A percentile compares a stretch with the other conserved stretches of the same genome.
phyloP scores from a whole-genome alignment of 2,888 invertebrate genomes.

The Euphydryas editha region DNA sequence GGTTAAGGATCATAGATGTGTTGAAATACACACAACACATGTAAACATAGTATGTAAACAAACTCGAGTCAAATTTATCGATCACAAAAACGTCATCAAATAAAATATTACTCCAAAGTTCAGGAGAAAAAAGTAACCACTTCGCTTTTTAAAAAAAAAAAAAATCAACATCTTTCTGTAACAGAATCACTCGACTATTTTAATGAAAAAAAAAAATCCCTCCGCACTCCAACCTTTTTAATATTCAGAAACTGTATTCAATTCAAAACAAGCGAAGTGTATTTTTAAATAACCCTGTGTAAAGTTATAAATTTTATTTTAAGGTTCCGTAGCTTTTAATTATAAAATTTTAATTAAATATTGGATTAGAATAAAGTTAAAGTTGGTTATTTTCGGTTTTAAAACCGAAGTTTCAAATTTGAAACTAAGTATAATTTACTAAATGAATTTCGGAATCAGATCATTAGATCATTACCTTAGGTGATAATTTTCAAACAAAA shows the following conservation, averaged over 20 bases:
- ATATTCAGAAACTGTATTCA: conserved; percentile 44
- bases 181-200: conserved; percentile 33
- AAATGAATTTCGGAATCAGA: no score
- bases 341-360: not conserved
- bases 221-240: conserved; percentile 36
- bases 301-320: conserved; percentile 21
- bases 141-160: not conserved
- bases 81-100: not conserved
- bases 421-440: no score
- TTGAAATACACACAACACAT: not conserved
- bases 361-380: not conserved
- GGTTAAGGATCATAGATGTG: no score
- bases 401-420: no score
- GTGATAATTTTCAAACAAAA: no score
- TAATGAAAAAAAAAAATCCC: conserved; percentile 35
- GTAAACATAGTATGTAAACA: not conserved
- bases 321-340: conserved; percentile 23
- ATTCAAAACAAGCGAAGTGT: conserved; percentile 44
- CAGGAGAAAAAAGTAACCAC: not conserved
- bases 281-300: conserved; percentile 40
- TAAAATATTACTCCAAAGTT: not conserved
- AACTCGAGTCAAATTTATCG: not conserved
- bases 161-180: conserved; percentile 21
- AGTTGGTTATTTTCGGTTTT: no score
- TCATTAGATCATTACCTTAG: no score